Conservation (phyloP, 2,113 vertebrate species). For the Anser brachyrhynchus region DNA sequence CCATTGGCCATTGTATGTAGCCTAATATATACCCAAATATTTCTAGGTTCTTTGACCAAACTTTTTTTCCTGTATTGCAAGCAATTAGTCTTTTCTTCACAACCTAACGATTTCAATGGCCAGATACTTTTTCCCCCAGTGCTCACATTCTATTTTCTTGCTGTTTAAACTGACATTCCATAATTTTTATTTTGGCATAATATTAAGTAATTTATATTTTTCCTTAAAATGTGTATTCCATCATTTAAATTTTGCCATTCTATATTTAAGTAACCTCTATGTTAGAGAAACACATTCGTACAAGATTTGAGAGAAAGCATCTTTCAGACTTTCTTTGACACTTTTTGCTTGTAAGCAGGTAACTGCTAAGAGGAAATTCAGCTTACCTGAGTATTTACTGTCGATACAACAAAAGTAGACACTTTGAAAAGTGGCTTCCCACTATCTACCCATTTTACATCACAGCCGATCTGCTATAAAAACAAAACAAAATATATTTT, state of each 20-base stretch:
- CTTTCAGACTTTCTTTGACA: background rate
- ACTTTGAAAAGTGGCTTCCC: slow-evolving; percentile 95
- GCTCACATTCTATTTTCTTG: background rate
- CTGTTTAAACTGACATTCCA: background rate
- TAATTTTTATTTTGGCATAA: background rate
- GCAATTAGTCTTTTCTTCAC: background rate
- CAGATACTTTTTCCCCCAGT: background rate
- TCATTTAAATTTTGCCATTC: background rate
- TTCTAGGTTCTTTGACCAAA: background rate
- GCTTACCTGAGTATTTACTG: slow-evolving; percentile 94
- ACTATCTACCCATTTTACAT: slow-evolving; percentile 94
- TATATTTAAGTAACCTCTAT: background rate
- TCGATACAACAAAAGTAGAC: slow-evolving; percentile 90
- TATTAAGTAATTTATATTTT: background rate
- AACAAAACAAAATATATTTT: background rate
- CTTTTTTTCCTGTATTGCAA: background rate
- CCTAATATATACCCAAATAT: background rate
- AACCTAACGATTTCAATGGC: background rate
- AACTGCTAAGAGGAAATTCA: background rate
- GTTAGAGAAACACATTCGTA: background rate
- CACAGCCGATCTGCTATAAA: slow-evolving; percentile 78
- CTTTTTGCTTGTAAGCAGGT: background rate
- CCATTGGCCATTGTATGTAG: background rate
- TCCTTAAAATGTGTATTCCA: background rate
- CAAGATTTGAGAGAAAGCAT: background rate